Conservation (phyloP, 1,140 invertebrate genomes). For the Diploscapter pachys region DNA sequence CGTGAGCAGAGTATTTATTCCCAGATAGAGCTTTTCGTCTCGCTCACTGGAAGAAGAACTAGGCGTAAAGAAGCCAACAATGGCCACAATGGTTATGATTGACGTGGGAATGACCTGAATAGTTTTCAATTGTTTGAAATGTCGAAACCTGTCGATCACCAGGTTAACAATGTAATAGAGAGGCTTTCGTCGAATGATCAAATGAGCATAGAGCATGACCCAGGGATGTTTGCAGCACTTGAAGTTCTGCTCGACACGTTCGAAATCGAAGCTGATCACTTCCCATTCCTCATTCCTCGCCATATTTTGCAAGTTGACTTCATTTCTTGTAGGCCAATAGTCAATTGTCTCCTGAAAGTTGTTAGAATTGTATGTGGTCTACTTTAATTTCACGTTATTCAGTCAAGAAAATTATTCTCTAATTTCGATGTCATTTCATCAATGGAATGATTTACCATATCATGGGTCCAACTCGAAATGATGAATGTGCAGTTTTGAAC, state of each 20-base stretch:
- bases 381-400: constrained; percentile 7
- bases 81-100: constrained; percentile 54
- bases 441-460: constrained; percentile 18
- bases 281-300: constrained; percentile 55
- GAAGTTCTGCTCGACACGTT: constrained; percentile 45
- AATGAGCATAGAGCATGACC: constrained; percentile 57
- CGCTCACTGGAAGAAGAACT: constrained; percentile 51
- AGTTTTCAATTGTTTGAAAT: background rate
- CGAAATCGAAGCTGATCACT: constrained; percentile 52
- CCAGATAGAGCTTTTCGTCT: constrained; percentile 56
- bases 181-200: constrained; percentile 55
- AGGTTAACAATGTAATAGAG: constrained; percentile 57
- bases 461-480: constrained; percentile 56
- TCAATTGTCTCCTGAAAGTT: background rate
- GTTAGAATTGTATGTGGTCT: background rate
- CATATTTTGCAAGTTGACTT: constrained; percentile 52
- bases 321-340: background rate
- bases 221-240: constrained; percentile 55
- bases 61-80: constrained; percentile 57
- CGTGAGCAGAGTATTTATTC: constrained; percentile 56
- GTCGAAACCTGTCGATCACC: constrained; percentile 24
- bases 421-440: background rate
- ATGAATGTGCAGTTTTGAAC: constrained; percentile 55
- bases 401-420: constrained; percentile 20
- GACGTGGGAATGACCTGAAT: constrained; percentile 42